Evolutionary conservation across 1,140 invertebrate species (phyloP).

Genomic region (Onthophagus taurus): DNA sequence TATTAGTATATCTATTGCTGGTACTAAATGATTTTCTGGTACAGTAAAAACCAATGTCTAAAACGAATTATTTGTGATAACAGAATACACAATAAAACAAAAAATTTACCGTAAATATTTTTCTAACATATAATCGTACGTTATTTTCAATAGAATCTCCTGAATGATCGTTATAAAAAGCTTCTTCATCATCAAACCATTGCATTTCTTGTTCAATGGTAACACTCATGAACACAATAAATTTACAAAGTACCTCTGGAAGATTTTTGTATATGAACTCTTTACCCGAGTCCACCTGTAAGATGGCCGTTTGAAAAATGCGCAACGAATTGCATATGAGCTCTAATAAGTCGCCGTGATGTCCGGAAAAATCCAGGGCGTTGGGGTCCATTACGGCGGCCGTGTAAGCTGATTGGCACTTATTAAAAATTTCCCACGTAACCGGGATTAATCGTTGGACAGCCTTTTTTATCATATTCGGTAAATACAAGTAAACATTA

Average conservation of each 20-base stretch:
- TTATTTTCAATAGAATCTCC: conserved; percentile 4
- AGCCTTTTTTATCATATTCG: not conserved
- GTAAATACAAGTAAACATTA: not conserved
- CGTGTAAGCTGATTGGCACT: not conserved
- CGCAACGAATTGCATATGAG: conserved; percentile 5
- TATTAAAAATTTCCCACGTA: conserved; percentile 2
- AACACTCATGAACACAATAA: conserved; percentile 12
- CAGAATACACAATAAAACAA: not conserved
- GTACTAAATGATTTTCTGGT: not conserved
- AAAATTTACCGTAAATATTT: conserved; percentile 6
- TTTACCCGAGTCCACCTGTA: not conserved
- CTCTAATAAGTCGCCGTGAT: conserved; percentile 1
- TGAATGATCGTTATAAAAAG: conserved; percentile 10
- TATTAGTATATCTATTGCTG: not conserved
- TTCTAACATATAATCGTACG: conserved; percentile 4
- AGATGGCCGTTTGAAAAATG: conserved; percentile 3
- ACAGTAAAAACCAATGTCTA: conserved; percentile 4
- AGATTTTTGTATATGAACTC: conserved; percentile 1
- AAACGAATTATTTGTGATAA: not conserved
- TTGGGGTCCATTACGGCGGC: conserved; percentile 2
- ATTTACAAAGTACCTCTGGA: conserved; percentile 8
- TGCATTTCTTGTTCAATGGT: conserved; percentile 3
- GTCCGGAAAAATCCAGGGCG: conserved; percentile 3
- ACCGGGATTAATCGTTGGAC: not conserved
- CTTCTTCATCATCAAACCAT: conserved; percentile 12